Percentiles rank a stretch among this genome's conserved stretches.
Conservation (phyloP, 2,113 vertebrate genomes). For the Embiotoca jacksoni region DNA sequence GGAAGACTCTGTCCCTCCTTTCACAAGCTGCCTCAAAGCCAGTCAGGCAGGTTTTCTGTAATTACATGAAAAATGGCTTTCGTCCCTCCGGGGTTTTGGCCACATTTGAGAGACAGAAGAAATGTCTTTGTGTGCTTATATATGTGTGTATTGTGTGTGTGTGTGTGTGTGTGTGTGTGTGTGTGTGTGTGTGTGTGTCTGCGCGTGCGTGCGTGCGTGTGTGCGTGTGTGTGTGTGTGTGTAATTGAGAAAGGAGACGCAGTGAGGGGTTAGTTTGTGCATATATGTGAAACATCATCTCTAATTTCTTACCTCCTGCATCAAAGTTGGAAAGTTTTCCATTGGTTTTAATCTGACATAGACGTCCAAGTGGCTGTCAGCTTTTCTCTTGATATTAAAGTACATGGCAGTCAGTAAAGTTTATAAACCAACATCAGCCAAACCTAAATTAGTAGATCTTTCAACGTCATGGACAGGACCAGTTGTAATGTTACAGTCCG, state of each 20-base stretch:
- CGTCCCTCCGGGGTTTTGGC: conserved; percentile 77
- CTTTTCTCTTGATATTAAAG: conserved; percentile 15
- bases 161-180: background rate
- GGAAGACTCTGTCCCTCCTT: conserved; percentile 64
- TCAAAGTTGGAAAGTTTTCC: background rate
- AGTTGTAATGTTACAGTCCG: conserved; percentile 9
- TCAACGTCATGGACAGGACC: conserved; percentile 27
- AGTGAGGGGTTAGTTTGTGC: background rate
- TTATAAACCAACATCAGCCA: conserved; percentile 38
- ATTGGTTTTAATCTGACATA: background rate
- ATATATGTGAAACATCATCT: conserved; percentile 1
- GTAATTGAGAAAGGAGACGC: conserved; percentile 23
- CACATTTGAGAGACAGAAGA: conserved; percentile 66
- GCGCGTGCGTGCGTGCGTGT: background rate
- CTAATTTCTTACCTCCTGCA: background rate
- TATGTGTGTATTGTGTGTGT: background rate
- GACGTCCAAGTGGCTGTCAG: background rate
- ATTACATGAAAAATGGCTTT: conserved; percentile 84
- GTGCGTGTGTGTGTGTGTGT: background rate
- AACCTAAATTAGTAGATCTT: conserved; percentile 49
- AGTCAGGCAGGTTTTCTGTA: conserved; percentile 84
- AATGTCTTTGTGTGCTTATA: conserved; percentile 47
- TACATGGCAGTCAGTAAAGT: background rate
- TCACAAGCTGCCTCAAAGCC: conserved; percentile 75
- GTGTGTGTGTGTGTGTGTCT: background rate